Percentiles rank a stretch among this genome's conserved stretches.
These are phyloP conservation scores for Synergus gifuensis DNA, from an alignment of 2,888 invertebrate genomes.

Conservation along the genomic window DNA sequence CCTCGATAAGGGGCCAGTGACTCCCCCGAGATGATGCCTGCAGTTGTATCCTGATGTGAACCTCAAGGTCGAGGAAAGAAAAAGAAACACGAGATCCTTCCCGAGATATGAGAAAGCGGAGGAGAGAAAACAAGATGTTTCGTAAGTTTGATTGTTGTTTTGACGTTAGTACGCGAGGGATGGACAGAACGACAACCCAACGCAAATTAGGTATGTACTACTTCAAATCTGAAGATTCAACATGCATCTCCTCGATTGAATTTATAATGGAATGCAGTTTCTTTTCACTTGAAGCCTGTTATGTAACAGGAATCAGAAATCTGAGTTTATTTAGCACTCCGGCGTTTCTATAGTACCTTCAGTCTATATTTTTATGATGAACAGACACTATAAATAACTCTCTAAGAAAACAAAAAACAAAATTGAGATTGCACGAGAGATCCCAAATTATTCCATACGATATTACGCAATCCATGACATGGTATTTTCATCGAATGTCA, in stretches of 20 bases:
- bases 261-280: constrained; percentile 10
- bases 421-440: background rate
- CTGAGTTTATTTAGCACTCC: no score
- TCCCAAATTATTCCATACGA: background rate
- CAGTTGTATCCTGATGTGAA: constrained; percentile 35
- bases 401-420: background rate
- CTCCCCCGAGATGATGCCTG: constrained; percentile 52
- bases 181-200: background rate
- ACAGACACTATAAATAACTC: background rate
- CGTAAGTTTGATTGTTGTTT: constrained; percentile 36
- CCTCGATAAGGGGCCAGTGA: constrained; percentile 60
- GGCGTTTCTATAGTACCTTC: no score
- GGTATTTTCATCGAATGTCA: background rate
- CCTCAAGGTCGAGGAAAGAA: constrained; percentile 36
- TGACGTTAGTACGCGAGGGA: constrained; percentile 16
- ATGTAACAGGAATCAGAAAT: background rate
- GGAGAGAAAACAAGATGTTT: constrained; percentile 40
- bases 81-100: constrained; percentile 28
- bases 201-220: background rate
- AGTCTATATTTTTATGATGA: no score
- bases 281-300: background rate
- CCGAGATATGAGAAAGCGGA: constrained; percentile 37
- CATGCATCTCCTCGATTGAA: constrained; percentile 14
- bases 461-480: background rate
- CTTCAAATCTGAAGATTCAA: background rate